Conservation (phyloP, 2,113 vertebrate genomes). For the Perccottus glenii region DNA sequence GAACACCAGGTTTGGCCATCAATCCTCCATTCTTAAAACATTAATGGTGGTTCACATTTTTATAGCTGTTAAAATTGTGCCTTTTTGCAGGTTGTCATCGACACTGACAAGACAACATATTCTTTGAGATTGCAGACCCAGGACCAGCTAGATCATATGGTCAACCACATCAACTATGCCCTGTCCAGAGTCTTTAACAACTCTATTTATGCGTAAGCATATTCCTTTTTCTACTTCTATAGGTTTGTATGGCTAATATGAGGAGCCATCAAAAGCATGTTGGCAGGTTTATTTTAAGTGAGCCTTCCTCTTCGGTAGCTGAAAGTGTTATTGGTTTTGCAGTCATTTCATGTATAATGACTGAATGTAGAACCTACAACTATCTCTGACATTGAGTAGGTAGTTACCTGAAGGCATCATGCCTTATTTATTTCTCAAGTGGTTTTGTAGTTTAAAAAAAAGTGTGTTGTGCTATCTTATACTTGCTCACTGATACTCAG, state of each 20-base stretch:
- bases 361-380: constrained; percentile 41
- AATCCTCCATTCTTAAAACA: neutral
- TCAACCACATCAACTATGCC: constrained; percentile 85
- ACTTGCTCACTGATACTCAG: constrained; percentile 1
- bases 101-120: constrained; percentile 88
- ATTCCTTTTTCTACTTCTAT: constrained; percentile 15
- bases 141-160: constrained; percentile 87
- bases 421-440: constrained; percentile 14
- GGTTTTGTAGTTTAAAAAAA: constrained; percentile 22
- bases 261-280: constrained; percentile 38
- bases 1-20: constrained; percentile 72
- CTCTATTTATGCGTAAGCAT: constrained; percentile 86
- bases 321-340: constrained; percentile 31
- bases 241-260: constrained; percentile 23
- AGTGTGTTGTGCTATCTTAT: constrained; percentile 5
- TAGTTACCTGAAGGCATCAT: constrained; percentile 32
- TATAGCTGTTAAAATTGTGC: neutral
- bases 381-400: constrained; percentile 42
- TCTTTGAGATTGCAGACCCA: constrained; percentile 82
- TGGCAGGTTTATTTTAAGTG: constrained; percentile 34
- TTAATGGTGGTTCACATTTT: neutral
- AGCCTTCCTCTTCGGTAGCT: constrained; percentile 29
- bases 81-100: constrained; percentile 84
- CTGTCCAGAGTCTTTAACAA: constrained; percentile 89
- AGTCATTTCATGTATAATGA: constrained; percentile 45